Evolutionary conservation across 2,888 invertebrate genomes (phyloP).

Genomic region (Ophioninae sp.): DNA sequence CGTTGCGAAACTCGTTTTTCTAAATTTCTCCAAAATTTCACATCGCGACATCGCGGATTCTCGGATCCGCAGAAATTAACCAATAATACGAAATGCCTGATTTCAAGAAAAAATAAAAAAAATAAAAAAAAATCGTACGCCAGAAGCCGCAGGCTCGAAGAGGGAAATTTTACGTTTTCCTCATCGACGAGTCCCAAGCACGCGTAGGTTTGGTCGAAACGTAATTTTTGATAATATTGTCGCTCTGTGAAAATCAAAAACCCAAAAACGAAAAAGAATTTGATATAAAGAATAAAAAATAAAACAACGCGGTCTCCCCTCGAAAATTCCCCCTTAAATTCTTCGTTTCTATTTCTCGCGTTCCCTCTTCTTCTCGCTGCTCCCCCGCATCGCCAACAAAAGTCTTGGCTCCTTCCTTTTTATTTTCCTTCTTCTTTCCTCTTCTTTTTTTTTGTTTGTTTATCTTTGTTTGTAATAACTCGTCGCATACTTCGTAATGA

Average conservation of each 20-base stretch:
- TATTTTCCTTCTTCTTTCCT: too few species aligned
- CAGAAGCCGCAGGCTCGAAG: constrained; percentile 39
- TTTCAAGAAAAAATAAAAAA: constrained; percentile 29
- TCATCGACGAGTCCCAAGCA: constrained; percentile 58
- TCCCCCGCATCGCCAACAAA: not conserved
- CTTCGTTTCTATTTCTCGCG: constrained; percentile 30
- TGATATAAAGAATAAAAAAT: too few species aligned
- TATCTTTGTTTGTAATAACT: constrained; percentile 65
- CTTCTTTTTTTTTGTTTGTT: constrained; percentile 40
- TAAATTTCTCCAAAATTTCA: constrained; percentile 55
- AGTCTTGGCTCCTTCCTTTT: too few species aligned
- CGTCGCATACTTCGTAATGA: constrained; percentile 75
- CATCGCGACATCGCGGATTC: constrained; percentile 64
- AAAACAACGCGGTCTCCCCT: constrained; percentile 43
- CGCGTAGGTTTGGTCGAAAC: constrained; percentile 58
- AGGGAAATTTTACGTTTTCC: constrained; percentile 60
- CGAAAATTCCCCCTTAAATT: constrained; percentile 69
- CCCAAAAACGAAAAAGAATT: too few species aligned
- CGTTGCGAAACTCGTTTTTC: constrained; percentile 51
- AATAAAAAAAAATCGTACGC: constrained; percentile 22
- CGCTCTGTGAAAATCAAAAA: constrained; percentile 65
- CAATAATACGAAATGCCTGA: constrained; percentile 49
- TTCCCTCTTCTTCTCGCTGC: constrained; percentile 35
- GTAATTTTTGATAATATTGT: constrained; percentile 79
- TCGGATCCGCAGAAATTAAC: constrained; percentile 42